Percentiles rank a stretch among this genome's conserved stretches.
Evolutionary conservation across 2,888 invertebrate species (phyloP).

Genomic region (Apotomis turbidana): DNA sequence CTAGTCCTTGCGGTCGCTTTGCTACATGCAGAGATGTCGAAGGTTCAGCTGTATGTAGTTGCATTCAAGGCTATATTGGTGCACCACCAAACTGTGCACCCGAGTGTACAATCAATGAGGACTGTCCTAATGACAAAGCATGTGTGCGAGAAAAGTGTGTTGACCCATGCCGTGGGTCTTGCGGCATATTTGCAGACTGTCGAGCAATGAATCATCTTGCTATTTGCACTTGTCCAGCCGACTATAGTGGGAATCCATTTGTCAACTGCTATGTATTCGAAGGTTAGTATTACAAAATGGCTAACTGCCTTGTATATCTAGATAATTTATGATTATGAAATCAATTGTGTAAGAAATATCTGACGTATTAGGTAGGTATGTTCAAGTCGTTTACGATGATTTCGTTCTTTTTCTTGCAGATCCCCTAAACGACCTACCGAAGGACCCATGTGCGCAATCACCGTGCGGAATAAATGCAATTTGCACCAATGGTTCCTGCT

Average conservation of each 20-base stretch:
- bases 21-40: slow-evolving; percentile 84
- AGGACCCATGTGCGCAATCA: slow-evolving; percentile 84
- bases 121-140: slow-evolving; percentile 88
- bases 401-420: slow-evolving; percentile 54
- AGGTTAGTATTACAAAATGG: slow-evolving; percentile 53
- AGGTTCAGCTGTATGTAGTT: slow-evolving; percentile 84
- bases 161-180: slow-evolving; percentile 88
- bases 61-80: slow-evolving; percentile 86
- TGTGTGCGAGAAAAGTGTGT: slow-evolving; percentile 90
- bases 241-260: slow-evolving; percentile 90
- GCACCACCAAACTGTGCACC: slow-evolving; percentile 89
- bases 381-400: too few species aligned
- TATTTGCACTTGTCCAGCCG: slow-evolving; percentile 87
- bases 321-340: too few species aligned
- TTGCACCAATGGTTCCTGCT: slow-evolving; percentile 85
- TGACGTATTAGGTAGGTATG: too few species aligned
- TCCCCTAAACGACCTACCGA: slow-evolving; percentile 60
- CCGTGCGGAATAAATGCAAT: slow-evolving; percentile 87
- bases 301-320: too few species aligned
- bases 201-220: slow-evolving; percentile 90
- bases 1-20: slow-evolving; percentile 88
- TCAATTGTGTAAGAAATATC: too few species aligned
- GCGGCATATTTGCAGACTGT: slow-evolving; percentile 88
- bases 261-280: slow-evolving; percentile 69
- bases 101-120: slow-evolving; percentile 90